Base-by-base conservation (phyloP, 2,888 invertebrate species). In the Saturnia pavonia region DNA sequence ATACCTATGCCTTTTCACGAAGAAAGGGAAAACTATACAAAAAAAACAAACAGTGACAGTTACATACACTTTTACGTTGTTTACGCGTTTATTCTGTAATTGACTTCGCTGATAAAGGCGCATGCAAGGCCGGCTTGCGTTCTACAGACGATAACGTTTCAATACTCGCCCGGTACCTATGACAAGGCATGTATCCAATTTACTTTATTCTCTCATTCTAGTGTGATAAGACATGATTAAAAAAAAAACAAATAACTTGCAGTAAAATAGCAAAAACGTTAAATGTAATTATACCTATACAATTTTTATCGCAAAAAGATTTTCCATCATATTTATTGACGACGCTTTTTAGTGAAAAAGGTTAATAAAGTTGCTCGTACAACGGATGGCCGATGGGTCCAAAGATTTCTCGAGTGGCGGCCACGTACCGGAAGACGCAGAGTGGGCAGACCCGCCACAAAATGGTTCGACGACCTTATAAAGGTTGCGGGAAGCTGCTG, bases 51-150 rank as follows among this genome's bases (percentile, higher is more conserved):
- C 42, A 42, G 25, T 40, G 57, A 45, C 60, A 63, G n/a, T n/a
- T n/a, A n/a, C n/a, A n/a, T n/a, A n/a, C n/a, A n/a, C n/a, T n/a
- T n/a, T 34, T n/a, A n/a, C 54, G 43, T 19, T 4, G 60, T 40
- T 34, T 67, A 54, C 74, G 73, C 75, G 76, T 78, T 78, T 77
- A 79, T 78, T 78, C 75, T 75, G 75, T 80, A 81, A 83, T 81
- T 82, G 82, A 80, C 78, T 82, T 79, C 75, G 78, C 78, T 82
- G 84, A 84, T 84, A 84, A 84, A 77, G 75, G 72, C 72, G 75
- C 12, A 60, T 69, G 76, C 84, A 80, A 84, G 85, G 85, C 77
- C 85, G 75, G 73, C 69, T 73, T 76, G 75, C 60, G 71, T 74
- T 75, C 73, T 77, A 27, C 3, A 74, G 69, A 74, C 78, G 82